These are phyloP conservation scores for Atherinomorus stipes DNA, from an alignment of 2,113 vertebrate species.

Conservation along the genomic window DNA sequence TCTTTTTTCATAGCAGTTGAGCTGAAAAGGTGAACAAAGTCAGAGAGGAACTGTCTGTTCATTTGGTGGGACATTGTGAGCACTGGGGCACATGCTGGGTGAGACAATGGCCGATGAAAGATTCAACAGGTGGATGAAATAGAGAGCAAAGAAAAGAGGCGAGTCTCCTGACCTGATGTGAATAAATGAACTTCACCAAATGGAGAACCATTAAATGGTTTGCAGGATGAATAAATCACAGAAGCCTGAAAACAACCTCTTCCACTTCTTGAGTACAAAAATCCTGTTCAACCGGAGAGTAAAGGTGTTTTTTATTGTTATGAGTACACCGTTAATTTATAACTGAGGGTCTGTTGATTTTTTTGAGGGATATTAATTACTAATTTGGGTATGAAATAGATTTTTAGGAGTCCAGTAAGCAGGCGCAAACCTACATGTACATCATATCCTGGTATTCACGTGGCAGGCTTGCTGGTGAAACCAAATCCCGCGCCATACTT, in stretches of 20 bases:
- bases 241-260: neutral
- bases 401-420: too few species aligned
- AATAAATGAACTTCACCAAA: slow-evolving; percentile 2
- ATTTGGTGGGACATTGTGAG: slow-evolving; percentile 14
- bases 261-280: neutral
- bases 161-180: neutral
- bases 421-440: too few species aligned
- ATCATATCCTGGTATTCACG: too few species aligned
- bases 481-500: too few species aligned
- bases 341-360: too few species aligned
- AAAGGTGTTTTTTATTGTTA: neutral
- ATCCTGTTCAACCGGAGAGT: neutral
- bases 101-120: slow-evolving; percentile 1
- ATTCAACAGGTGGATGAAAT: slow-evolving; percentile 8
- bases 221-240: neutral
- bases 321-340: too few species aligned
- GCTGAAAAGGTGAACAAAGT: slow-evolving; percentile 19
- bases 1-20: slow-evolving; percentile 4
- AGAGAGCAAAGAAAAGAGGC: neutral
- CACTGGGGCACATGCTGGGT: neutral
- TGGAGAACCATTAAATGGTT: slow-evolving; percentile 1
- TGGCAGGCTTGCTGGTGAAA: too few species aligned
- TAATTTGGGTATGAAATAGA: too few species aligned
- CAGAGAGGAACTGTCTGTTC: slow-evolving; percentile 10
- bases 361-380: too few species aligned